Conservation (phyloP, 2,888 invertebrate genomes). For the Sicus ferrugineus region DNA sequence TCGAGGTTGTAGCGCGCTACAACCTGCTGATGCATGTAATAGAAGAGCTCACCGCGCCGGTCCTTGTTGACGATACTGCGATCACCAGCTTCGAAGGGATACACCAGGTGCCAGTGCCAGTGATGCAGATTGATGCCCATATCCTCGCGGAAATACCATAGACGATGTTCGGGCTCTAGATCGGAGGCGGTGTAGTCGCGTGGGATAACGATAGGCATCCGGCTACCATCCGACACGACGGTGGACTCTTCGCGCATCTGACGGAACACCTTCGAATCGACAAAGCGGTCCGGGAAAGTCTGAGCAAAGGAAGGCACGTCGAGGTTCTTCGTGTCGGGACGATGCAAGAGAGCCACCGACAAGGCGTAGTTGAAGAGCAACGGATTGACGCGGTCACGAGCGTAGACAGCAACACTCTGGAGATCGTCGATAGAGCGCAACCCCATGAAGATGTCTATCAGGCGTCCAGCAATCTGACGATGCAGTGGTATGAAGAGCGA, state of each 20-base stretch:
- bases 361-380: slow-evolving; percentile 81
- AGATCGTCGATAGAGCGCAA: slow-evolving; percentile 77
- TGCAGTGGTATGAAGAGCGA: slow-evolving; percentile 77
- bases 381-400: slow-evolving; percentile 79
- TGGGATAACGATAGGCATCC: slow-evolving; percentile 71
- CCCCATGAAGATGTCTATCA: slow-evolving; percentile 76
- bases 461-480: slow-evolving; percentile 71
- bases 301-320: slow-evolving; percentile 72
- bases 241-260: slow-evolving; percentile 69
- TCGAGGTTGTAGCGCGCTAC: slow-evolving; percentile 76
- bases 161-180: slow-evolving; percentile 78
- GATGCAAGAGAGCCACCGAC: slow-evolving; percentile 78
- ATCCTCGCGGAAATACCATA: slow-evolving; percentile 68
- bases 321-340: slow-evolving; percentile 69
- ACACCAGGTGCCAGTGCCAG: slow-evolving; percentile 72
- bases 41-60: slow-evolving; percentile 80
- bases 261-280: slow-evolving; percentile 70
- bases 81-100: slow-evolving; percentile 76
- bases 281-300: slow-evolving; percentile 73
- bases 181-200: slow-evolving; percentile 80
- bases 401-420: slow-evolving; percentile 72
- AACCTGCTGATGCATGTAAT: slow-evolving; percentile 77
- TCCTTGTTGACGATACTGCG: slow-evolving; percentile 70
- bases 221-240: slow-evolving; percentile 70
- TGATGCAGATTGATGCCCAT: slow-evolving; percentile 67